Conservation (phyloP, 2,797 vertebrate species). For the Helicolenus hilgendorfi region DNA sequence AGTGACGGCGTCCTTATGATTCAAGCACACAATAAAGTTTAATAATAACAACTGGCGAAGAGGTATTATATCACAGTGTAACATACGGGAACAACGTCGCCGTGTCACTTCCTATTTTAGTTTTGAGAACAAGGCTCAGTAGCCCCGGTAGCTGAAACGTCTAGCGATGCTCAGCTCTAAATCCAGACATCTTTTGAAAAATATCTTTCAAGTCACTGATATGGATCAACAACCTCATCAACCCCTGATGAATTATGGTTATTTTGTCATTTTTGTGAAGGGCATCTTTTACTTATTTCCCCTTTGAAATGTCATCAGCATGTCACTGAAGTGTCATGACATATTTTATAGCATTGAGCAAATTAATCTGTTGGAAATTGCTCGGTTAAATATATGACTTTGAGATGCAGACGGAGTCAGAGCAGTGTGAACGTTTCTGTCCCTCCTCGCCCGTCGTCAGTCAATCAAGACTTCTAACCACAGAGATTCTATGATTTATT, state of each 20-base stretch:
- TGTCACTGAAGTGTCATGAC: not conserved
- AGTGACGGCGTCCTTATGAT: constrained; percentile 45
- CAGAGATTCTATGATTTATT: constrained; percentile 1
- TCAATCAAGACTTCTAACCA: constrained; percentile 26
- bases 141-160: not conserved
- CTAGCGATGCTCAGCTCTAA: not conserved
- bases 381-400: constrained; percentile 6
- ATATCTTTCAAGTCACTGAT: not conserved
- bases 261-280: not conserved
- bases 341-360: constrained; percentile 1
- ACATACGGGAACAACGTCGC: constrained; percentile 1
- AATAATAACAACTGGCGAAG: not conserved
- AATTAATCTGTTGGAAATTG: constrained; percentile 1
- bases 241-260: not conserved
- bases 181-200: not conserved
- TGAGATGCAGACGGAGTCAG: constrained; percentile 3
- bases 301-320: not conserved
- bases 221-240: constrained; percentile 9
- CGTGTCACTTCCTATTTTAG: constrained; percentile 14
- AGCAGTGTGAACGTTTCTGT: not conserved
- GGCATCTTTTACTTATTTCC: constrained; percentile 2
- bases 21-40: constrained; percentile 28
- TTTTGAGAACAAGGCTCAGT: constrained; percentile 4
- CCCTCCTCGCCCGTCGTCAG: not conserved
- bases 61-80: constrained; percentile 22